Conservation (phyloP, 2,888 invertebrate species). For the Macrosoma leucophasiata region DNA sequence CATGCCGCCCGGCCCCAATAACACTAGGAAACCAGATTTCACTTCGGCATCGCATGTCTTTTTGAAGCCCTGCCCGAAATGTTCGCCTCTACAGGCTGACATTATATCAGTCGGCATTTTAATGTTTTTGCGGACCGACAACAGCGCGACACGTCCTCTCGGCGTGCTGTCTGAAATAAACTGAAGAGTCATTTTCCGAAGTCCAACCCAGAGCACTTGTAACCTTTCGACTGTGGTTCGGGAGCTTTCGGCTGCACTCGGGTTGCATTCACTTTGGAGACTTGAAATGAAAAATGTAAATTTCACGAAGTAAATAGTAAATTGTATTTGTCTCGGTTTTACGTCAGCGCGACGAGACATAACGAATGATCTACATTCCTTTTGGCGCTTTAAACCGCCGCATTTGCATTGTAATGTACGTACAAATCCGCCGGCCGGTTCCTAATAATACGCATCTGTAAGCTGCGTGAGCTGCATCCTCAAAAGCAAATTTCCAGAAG, state of each 20-base stretch:
- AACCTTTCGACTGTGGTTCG: slow-evolving; percentile 9
- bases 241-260: slow-evolving; percentile 8
- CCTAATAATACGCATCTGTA: too few species aligned
- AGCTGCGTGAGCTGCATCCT: too few species aligned
- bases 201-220: slow-evolving; percentile 9
- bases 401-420: too few species aligned
- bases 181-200: slow-evolving; percentile 28
- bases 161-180: slow-evolving; percentile 32
- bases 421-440: too few species aligned
- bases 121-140: slow-evolving; percentile 30
- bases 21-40: slow-evolving; percentile 78
- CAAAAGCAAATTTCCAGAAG: too few species aligned
- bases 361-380: too few species aligned
- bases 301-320: too few species aligned
- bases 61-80: slow-evolving; percentile 53
- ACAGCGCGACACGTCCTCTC: slow-evolving; percentile 28
- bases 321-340: too few species aligned
- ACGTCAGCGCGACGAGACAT: too few species aligned
- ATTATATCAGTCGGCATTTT: slow-evolving; percentile 60
- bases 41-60: slow-evolving; percentile 71
- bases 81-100: slow-evolving; percentile 44
- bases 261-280: slow-evolving; percentile 15
- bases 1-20: slow-evolving; percentile 74
- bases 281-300: background rate
- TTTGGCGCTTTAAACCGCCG: too few species aligned